phyloP scores from a whole-genome alignment of 2,113 vertebrate species.

The Athene noctua region DNA sequence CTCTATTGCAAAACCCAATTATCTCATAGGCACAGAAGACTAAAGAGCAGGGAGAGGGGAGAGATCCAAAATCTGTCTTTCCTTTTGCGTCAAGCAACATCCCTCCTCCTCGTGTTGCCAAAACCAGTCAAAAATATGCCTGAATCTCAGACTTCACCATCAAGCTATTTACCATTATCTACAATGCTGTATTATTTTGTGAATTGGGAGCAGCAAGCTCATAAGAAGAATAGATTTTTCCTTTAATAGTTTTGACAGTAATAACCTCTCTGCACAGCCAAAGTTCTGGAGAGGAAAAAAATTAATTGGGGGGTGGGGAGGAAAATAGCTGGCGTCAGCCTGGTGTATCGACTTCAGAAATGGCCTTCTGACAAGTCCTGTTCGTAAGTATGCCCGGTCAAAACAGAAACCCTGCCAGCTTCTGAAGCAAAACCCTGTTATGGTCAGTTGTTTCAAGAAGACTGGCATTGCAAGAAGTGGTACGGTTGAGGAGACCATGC shows the following conservation, averaged over 20 bases:
- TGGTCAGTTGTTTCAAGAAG: not conserved
- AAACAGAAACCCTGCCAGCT: not conserved
- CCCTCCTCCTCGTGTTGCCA: not conserved
- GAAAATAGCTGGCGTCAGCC: not conserved
- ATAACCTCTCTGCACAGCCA: not conserved
- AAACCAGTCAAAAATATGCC: not conserved
- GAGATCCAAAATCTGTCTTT: not conserved
- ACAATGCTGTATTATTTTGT: not conserved
- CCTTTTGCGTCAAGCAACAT: not conserved
- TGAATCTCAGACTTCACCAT: not conserved
- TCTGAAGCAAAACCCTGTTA: not conserved
- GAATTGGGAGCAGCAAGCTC: not conserved
- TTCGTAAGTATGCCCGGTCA: not conserved
- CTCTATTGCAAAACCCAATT: not conserved
- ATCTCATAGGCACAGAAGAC: not conserved
- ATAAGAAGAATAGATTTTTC: not conserved
- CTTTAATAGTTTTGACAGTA: not conserved
- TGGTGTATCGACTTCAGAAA: not conserved
- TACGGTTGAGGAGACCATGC: not conserved
- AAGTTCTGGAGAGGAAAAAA: not conserved
- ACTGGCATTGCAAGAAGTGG: rapidly evolving
- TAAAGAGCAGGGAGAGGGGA: not conserved
- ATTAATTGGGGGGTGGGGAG: not conserved
- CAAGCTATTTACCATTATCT: not conserved
- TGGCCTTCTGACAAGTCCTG: not conserved